Evolutionary conservation across 37 sponge, comb jelly and placozoan genomes (phyloP), one percentile per base, ranked within the genome.

Genomic region (Halichondria panicea): DNA sequence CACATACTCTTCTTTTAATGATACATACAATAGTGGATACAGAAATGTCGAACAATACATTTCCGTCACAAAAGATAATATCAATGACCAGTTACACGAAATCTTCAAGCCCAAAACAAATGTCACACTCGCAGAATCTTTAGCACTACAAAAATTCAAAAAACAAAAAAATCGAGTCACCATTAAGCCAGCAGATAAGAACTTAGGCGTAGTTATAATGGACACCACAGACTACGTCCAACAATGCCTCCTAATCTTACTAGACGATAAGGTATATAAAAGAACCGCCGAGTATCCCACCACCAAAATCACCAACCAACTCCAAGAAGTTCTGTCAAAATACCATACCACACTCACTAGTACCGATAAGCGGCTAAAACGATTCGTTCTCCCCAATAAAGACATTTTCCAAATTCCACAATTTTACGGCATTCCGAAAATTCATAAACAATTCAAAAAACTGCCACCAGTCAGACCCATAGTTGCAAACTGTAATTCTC

Each of bases 181-280:
- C 7, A 70, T 70, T 7, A 70, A 70, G 27, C 71, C 71, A 11
- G 71, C 71, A 4, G 71, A 70, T 19, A 70, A 70, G 27, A 70
- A 43, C 27, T 28, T 70, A 6, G 71, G 71, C 6, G 27, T 70
- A 45, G 71, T 70, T 4, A 44, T 70, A 18, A 22, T 70, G 27
- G 50, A 70, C 52, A 44, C 71, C 6, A 28, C 15, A 19, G 71
- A 70, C 40, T 70, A 70, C 24, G 5, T 70, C 3, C 4, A 15
- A 4, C 71, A 70, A 43, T 70, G 71, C 24, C 7, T 12, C 11
- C 22, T 28, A 22, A 15, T 58, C 11, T 30, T 58, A 8, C 21
- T 7, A 18, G 59, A 58, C 25, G n/a, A 58, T 7, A 7, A 58
- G 25, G 25, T 6, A 7, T 58, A 58, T 30, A 8, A 30, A 30